A percentile compares a stretch with the other conserved stretches of the same genome.
phyloP scores from a whole-genome alignment of 2,797 vertebrate species.

The Moxostoma hubbsi region DNA sequence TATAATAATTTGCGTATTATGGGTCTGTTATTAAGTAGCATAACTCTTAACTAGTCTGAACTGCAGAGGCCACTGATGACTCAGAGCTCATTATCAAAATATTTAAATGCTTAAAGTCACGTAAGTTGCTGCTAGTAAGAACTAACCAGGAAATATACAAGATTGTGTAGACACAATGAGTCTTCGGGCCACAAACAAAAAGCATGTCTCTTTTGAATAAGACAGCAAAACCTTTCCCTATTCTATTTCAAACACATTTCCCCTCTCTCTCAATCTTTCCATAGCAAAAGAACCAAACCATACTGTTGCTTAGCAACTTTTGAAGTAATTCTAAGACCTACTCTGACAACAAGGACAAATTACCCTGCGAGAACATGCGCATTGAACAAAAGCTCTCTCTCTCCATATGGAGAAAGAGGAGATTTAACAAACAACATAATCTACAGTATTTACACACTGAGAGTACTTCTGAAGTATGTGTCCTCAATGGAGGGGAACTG shows the following conservation, averaged over 20 bases:
- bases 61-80: background rate
- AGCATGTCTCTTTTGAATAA: conserved; percentile 39
- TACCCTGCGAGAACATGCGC: conserved; percentile 42
- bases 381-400: conserved; percentile 44
- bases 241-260: conserved; percentile 44
- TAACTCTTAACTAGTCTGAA: background rate
- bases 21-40: background rate
- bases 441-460: conserved; percentile 40
- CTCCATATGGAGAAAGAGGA: conserved; percentile 13
- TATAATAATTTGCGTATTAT: conserved; percentile 10
- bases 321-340: conserved; percentile 58
- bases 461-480: background rate
- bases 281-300: conserved; percentile 54
- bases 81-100: background rate
- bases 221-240: conserved; percentile 35
- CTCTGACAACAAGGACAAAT: conserved; percentile 59
- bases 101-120: background rate
- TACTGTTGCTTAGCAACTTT: conserved; percentile 67
- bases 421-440: conserved; percentile 10
- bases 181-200: conserved; percentile 9
- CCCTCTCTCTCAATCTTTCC: background rate
- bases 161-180: conserved; percentile 17
- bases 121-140: background rate
- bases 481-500: background rate
- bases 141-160: conserved; percentile 10